Base-by-base conservation (phyloP, 2,113 vertebrate species). In the Strigops habroptila region DNA sequence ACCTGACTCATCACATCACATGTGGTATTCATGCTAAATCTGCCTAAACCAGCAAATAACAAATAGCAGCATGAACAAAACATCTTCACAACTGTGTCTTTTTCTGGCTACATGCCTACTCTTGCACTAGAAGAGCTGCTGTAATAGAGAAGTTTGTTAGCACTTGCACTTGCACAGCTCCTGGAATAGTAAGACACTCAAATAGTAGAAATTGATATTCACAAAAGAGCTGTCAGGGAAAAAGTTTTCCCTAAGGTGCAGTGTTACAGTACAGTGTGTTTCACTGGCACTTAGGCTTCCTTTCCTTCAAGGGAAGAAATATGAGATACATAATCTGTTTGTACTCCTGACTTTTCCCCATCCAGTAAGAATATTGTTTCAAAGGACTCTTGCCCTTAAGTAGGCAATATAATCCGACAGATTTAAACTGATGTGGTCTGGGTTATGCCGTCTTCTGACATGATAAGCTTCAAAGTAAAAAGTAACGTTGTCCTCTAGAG, bases 171-270 rank as follows among this genome's bases (percentile, higher is more conserved):
- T 48, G 21, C 82, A 84, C 83, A 86, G 77, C 73, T 93, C 74
- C 74, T 92, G 78, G 57, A 94, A 93, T 64, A 73, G 7, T 35
- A 69, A 75, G 55, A 39, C 35, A 37, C 52, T 91, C 82, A 52
- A 88, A 67, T 1, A 52, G 44, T 7, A 86, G 86, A 79, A 89
- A 91, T 95, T 78, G 83, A 75, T 92, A 75, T 82, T 90, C 93
- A 82, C 63, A 62, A 37, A 55, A 86, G 80, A 76, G 44, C 90
- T 91, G 57, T 88, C 88, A 95, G 41, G 83, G 86, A 88, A 94
- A 39, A 76, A 78, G 51, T 69, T 93, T 92, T 95, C 93, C 94
- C 91, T 46, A 6, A 88, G 93, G 92, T 62, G 49, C 59, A 46
- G 31, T 82, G 86, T 86, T 90, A 55, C 79, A 84, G 80, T 41